phyloP scores from a whole-genome alignment of 2,797 vertebrate genomes.

The Micromesistius poutassou region DNA sequence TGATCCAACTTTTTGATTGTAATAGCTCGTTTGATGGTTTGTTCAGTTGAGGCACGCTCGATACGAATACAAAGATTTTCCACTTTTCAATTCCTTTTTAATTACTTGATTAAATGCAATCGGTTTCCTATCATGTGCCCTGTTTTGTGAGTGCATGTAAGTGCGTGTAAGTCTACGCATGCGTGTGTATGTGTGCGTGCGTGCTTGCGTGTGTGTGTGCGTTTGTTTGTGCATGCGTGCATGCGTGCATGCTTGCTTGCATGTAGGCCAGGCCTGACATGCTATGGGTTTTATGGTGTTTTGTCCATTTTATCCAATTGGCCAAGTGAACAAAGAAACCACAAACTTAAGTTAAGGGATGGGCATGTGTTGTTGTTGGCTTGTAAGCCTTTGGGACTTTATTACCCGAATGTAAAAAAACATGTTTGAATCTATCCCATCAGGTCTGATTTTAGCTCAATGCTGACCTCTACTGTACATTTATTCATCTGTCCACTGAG shows the following conservation, averaged over 20 bases:
- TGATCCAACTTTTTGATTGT: not conserved
- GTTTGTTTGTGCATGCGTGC: not conserved
- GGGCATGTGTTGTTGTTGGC: slow-evolving; percentile 4
- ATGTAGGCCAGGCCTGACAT: not conserved
- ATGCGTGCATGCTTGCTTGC: not conserved
- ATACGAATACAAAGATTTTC: not conserved
- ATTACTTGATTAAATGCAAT: not conserved
- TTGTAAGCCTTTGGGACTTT: slow-evolving; percentile 2
- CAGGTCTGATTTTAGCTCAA: not conserved
- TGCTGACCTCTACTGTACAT: not conserved
- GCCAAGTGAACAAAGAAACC: slow-evolving; percentile 1
- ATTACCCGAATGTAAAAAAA: not conserved
- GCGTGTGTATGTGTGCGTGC: not conserved
- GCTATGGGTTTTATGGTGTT: not conserved
- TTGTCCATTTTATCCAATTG: not conserved
- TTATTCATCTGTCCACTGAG: not conserved
- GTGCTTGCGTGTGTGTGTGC: not conserved
- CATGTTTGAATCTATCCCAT: not conserved
- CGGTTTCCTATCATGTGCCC: not conserved
- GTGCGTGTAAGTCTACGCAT: too few species aligned
- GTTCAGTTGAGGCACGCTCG: not conserved
- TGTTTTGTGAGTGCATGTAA: not conserved
- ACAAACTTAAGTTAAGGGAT: not conserved
- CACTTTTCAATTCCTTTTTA: not conserved
- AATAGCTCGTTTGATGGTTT: not conserved